phyloP scores from a whole-genome alignment of 2,888 invertebrate genomes.

The Drosophila niveifrons region DNA sequence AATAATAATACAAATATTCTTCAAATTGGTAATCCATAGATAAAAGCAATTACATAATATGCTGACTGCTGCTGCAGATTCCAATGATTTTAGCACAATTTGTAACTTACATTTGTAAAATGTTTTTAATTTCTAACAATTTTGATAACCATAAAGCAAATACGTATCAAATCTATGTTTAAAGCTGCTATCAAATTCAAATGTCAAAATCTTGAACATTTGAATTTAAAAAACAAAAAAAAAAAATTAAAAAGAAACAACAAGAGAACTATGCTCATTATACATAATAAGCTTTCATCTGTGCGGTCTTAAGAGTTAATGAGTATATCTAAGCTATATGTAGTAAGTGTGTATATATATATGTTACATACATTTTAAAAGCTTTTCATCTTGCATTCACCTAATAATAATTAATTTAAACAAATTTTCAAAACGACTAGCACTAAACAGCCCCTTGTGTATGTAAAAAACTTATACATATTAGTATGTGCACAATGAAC shows the following conservation, averaged over 20 bases:
- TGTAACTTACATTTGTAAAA: slow-evolving; percentile 17
- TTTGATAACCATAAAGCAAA: slow-evolving; percentile 73
- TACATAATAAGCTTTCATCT: slow-evolving; percentile 14
- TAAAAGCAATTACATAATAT: slow-evolving; percentile 29
- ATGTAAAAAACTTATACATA: slow-evolving; percentile 42
- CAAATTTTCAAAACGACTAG: slow-evolving; percentile 67
- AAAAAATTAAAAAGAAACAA: slow-evolving; percentile 23
- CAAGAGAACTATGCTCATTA: slow-evolving; percentile 26
- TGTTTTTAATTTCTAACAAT: slow-evolving; percentile 53
- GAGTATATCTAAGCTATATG: slow-evolving; percentile 31
- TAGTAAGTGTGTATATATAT: slow-evolving; percentile 12
- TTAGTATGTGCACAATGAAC: slow-evolving; percentile 36
- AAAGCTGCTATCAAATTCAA: slow-evolving; percentile 44
- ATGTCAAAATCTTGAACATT: slow-evolving; percentile 36
- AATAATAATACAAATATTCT: slow-evolving; percentile 50
- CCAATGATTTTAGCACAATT: slow-evolving; percentile 3
- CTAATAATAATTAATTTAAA: slow-evolving; percentile 50
- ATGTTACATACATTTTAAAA: slow-evolving; percentile 48
- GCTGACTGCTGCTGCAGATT: slow-evolving; percentile 20
- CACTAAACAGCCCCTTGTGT: slow-evolving; percentile 67
- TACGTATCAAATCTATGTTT: slow-evolving; percentile 55
- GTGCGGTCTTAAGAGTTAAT: slow-evolving; percentile 33
- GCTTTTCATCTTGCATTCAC: slow-evolving; percentile 63
- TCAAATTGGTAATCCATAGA: slow-evolving; percentile 31
- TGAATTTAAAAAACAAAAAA: not conserved